These are phyloP conservation scores for Malthinus seriepunctatus DNA, from an alignment of 2,888 invertebrate genomes.

Conservation along the genomic window DNA sequence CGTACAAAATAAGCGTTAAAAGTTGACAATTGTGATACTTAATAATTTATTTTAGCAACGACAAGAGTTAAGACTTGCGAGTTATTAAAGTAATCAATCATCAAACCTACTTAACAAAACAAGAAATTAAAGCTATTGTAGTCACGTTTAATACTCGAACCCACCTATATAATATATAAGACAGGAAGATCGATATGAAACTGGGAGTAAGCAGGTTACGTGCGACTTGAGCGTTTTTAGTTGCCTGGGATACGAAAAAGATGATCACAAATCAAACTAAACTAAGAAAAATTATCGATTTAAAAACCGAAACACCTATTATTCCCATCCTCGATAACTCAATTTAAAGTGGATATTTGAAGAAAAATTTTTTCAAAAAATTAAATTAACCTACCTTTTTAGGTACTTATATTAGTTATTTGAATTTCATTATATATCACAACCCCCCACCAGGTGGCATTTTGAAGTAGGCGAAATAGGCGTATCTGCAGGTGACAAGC, in stretches of 20 bases:
- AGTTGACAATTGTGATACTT: too few relatives aligned
- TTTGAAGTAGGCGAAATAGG: conserved; percentile 50
- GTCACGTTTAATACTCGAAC: conserved; percentile 13
- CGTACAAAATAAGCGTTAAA: too few relatives aligned
- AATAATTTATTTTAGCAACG: too few relatives aligned
- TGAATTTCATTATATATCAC: conserved; percentile 14
- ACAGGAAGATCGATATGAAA: conserved; percentile 23
- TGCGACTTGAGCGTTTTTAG: conserved; percentile 19
- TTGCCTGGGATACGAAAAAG: conserved; percentile 16
- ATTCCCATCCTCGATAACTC: too few relatives aligned
- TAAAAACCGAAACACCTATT: too few relatives aligned
- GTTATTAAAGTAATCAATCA: too few relatives aligned
- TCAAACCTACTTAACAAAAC: conserved; percentile 4
- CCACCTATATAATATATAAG: conserved; percentile 5
- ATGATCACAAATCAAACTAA: conserved; percentile 10
- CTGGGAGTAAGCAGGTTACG: conserved; percentile 11
- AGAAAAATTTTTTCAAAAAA: too few relatives aligned
- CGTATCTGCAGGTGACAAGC: conserved; percentile 52
- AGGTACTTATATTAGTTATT: conserved; percentile 10
- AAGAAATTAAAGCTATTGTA: conserved; percentile 18
- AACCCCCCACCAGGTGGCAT: conserved; percentile 49
- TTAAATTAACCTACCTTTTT: neutral
- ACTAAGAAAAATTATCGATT: neutral
- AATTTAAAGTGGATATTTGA: too few relatives aligned
- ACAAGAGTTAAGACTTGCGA: too few relatives aligned